phyloP scores from a whole-genome alignment of 1,140 invertebrate genomes.

The Zaprionus ornatus region DNA sequence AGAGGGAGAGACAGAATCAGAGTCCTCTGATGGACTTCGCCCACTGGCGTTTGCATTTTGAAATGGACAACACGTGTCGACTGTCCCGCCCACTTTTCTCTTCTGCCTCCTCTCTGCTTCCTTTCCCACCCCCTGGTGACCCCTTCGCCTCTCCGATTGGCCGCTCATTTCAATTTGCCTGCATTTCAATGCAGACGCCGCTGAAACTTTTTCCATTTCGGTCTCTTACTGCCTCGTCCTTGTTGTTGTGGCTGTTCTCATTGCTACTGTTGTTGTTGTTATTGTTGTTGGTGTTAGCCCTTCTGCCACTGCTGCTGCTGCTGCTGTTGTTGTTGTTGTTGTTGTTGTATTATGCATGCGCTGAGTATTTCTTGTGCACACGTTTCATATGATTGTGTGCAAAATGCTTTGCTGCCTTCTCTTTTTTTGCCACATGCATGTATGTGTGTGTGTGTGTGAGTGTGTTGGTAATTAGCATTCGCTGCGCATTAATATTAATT shows the following conservation, averaged over 20 bases:
- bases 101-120: neutral
- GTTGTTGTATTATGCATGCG: constrained; percentile 43
- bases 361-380: constrained; percentile 47
- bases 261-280: constrained; percentile 10
- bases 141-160: neutral
- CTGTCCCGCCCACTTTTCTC: neutral
- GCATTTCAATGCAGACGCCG: constrained; percentile 73
- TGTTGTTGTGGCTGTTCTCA: constrained; percentile 4
- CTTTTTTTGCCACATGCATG: neutral
- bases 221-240: constrained; percentile 11
- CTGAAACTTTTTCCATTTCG: constrained; percentile 76
- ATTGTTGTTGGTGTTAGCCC: constrained; percentile 11
- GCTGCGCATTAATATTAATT: constrained; percentile 79
- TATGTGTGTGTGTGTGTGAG: constrained; percentile 22
- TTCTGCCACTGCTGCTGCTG: neutral
- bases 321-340: constrained; percentile 9
- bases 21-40: constrained; percentile 64
- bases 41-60: constrained; percentile 74
- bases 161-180: constrained; percentile 76
- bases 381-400: constrained; percentile 75
- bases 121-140: neutral
- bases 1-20: constrained; percentile 18
- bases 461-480: constrained; percentile 72
- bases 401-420: constrained; percentile 62
- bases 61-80: constrained; percentile 77